phyloP scores from a whole-genome alignment of 2,113 vertebrate species.

The Cochlearius cochlearius region DNA sequence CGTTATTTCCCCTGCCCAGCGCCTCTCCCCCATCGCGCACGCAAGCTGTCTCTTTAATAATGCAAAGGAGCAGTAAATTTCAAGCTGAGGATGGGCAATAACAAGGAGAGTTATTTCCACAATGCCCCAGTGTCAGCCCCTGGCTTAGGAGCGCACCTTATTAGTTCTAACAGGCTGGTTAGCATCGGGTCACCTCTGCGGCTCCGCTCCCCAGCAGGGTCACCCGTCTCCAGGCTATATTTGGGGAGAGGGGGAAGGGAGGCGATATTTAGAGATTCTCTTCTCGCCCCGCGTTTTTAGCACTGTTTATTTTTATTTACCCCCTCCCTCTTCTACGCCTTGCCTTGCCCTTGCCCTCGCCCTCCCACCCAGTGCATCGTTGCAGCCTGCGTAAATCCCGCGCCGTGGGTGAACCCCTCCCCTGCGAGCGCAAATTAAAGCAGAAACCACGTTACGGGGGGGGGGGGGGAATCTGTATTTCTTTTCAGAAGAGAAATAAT shows the following conservation, averaged over 20 bases:
- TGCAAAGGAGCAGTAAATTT: slow-evolving; percentile 78
- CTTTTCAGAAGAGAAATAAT: slow-evolving; percentile 37
- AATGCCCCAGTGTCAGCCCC: slow-evolving; percentile 77
- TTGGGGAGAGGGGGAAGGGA: slow-evolving; percentile 73
- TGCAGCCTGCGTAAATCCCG: background rate
- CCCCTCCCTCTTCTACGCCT: background rate
- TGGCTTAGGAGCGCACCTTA: slow-evolving; percentile 83
- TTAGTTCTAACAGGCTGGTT: slow-evolving; percentile 84
- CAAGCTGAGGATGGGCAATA: slow-evolving; percentile 78
- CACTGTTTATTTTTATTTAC: slow-evolving; percentile 69
- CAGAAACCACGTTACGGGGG: background rate
- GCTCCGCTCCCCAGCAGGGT: slow-evolving; percentile 74
- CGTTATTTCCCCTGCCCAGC: slow-evolving; percentile 71
- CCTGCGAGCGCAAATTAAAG: background rate
- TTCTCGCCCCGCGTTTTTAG: slow-evolving; percentile 42
- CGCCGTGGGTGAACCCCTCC: background rate
- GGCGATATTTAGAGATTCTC: slow-evolving; percentile 33
- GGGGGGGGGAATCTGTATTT: background rate
- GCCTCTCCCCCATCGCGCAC: slow-evolving; percentile 68
- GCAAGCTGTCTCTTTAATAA: slow-evolving; percentile 78
- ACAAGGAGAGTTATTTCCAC: slow-evolving; percentile 75
- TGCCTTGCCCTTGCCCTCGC: background rate
- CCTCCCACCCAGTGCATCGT: background rate
- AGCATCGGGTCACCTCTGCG: slow-evolving; percentile 80
- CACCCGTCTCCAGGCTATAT: slow-evolving; percentile 74